Evolutionary conservation across 2,797 vertebrate species (phyloP).

Genomic region (Acanthurus lineatus): DNA sequence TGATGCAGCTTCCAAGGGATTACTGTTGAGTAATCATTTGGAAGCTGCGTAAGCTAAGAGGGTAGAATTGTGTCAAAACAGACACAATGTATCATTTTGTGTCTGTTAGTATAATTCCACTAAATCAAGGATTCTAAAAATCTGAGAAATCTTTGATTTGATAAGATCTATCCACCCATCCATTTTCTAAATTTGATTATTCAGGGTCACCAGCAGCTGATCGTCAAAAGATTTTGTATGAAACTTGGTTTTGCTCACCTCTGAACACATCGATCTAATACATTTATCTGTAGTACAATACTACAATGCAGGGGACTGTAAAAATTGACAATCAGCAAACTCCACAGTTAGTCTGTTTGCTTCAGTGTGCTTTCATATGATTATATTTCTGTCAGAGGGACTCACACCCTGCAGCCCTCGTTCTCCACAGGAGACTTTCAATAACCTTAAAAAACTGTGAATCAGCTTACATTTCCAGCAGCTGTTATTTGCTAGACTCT

Average conservation of each 20-base stretch:
- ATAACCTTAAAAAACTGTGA: constrained; percentile 64
- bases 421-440: constrained; percentile 71
- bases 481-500: constrained; percentile 52
- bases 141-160: constrained; percentile 18
- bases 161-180: constrained; percentile 1
- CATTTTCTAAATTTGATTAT: constrained; percentile 29
- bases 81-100: not conserved
- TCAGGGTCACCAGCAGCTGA: constrained; percentile 10
- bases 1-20: not conserved
- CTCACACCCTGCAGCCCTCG: constrained; percentile 49
- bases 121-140: constrained; percentile 24
- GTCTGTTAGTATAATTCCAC: not conserved
- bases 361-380: constrained; percentile 35
- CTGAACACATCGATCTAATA: constrained; percentile 14
- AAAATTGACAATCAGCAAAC: not conserved
- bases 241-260: not conserved
- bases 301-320: not conserved
- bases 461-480: constrained; percentile 55
- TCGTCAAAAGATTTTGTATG: constrained; percentile 13
- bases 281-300: constrained; percentile 4
- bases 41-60: not conserved
- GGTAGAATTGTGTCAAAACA: too few relatives aligned
- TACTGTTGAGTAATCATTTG: not conserved
- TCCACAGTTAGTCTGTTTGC: not conserved
- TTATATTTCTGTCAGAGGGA: constrained; percentile 33